Base-by-base conservation (phyloP, 2,888 invertebrate genomes). In the Merodon equestris region DNA sequence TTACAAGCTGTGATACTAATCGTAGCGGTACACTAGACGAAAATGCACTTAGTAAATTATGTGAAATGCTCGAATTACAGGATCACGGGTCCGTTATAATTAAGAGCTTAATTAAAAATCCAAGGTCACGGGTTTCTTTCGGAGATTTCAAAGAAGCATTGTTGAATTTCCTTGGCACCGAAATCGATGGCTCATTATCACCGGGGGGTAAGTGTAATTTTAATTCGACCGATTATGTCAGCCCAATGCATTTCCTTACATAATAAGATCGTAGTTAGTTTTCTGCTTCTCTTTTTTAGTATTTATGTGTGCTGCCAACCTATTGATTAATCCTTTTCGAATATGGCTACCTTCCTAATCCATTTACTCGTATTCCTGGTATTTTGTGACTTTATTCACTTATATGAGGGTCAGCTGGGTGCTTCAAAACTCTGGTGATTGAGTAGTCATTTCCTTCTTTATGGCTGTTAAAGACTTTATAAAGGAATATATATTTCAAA, bases 21-120 rank as follows among this genome's bases (percentile, higher is more conserved):
- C 92, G 92, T 84, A 90, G 91, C 85, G 93, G 93, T 83, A 91
- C 92, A 84, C 88, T 95, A 82, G 93, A 93, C 85, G 91, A 90
- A 84, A 90, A 91, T 50, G 93, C 94, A 48, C 90, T 95, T 82
- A 89, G 91, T 60, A 91, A 91, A 77, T 90, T 96, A 54, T 95
- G 95, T 87, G 92, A 93, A 85, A 92, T 94, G 82, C 91, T 95
- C 76, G 94, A 95, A 89, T 90, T 96, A 57, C 94, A 94, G 83
- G 94, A 94, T 83, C 92, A 93, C 75, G 92, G 93, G 71, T 89
- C 91, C 40, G 90, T 92, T 77, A 90, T 94, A 70, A 91, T 92
- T 54, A 90, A 92, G 81, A 90, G 91, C 81, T 89, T 94, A 71
- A 90, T 93, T 71, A 91, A 91, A 82, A 83, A 84, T 73, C 82